Evolutionary conservation across 2,113 vertebrate species (phyloP), one percentile per base, ranked within the genome.

Genomic region (Triplophysa dalaica): DNA sequence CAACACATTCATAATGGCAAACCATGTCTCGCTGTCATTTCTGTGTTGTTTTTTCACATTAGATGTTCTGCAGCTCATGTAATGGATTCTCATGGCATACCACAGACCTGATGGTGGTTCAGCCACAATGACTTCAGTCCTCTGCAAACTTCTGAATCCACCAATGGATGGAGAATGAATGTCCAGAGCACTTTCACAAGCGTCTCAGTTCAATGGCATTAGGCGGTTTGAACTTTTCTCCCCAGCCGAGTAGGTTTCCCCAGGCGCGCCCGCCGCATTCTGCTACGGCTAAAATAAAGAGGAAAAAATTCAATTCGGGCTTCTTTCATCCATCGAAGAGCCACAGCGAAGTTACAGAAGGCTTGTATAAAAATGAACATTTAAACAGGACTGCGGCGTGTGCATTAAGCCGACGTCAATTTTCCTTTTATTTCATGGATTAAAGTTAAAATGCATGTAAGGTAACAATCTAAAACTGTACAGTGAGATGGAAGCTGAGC

Each of bases 161-260:
- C 41, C 58, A 69, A 80, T 70, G 45, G 80, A 87, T 87, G 62
- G 85, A 70, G 81, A 83, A 87, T 89, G 86, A 84, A 82, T 61
- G 56, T 78, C 78, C 82, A 82, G 81, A 83, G 64, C 79, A 43
- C 52, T 69, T 60, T 81, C 83, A 64, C 83, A 69, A 84, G 84
- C 86, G 90, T 91, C 90, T 82, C 86, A 89, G 87, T 92, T 92
- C 89, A 92, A 90, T 90, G 91, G 90, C 89, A 89, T 90, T 83
- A 19, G 21, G 21, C 8, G 45, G 70, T 69, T 68, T 83, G 33
- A 80, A 80, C 72, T 75, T 67, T 54, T 75, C 72, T 62, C 13
- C 8, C 54, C 89, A 83, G 61, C 67, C 72, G 87, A 87, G 80
- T 81, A 64, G 85, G 86, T 87, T 87, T 90, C 89, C 86, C 87